Evolutionary conservation across 2,888 invertebrate genomes (phyloP), one percentile per base, ranked within the genome.

Genomic region (Rhabditoides inermis): DNA sequence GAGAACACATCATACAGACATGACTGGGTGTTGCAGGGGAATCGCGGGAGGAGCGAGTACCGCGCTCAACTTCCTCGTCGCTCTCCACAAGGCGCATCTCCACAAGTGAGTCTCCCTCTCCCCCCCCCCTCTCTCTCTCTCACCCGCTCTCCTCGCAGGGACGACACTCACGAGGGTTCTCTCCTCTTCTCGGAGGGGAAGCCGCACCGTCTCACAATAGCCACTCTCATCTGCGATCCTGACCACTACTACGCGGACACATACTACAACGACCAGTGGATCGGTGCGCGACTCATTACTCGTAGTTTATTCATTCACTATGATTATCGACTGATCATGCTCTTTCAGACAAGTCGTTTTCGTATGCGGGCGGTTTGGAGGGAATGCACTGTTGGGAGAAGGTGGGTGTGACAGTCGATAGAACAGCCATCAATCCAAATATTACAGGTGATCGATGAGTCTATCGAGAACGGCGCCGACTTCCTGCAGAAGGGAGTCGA

Each of bases 61-160:
- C 35, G 60, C 63, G 25, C 54, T 66, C 39, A 66, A 66, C 55
- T 62, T 63, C 51, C 54, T 66, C n/a, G 63, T 63, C n/a, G 51
- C 63, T 1, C 53, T 66, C 20, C 50, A 55, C 49, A 61, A 62
- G 52, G 63, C 60, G 23, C 51, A 53, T 50, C 42, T 58, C 40
- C 45, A 57, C 18, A 55, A 53, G 61, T 63, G 32, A 41, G 49
- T 46, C 5, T 27, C 22, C 49, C 32, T 54, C 42, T n/a, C n/a
- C n/a, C n/a, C n/a, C n/a, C n/a, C n/a, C n/a, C n/a, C n/a, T n/a
- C n/a, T n/a, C n/a, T n/a, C n/a, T n/a, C n/a, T n/a, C n/a, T n/a
- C n/a, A n/a, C n/a, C n/a, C n/a, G n/a, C n/a, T n/a, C n/a, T n/a
- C n/a, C n/a, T n/a, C n/a, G n/a, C n/a, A n/a, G n/a, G n/a, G n/a